Base-by-base conservation (phyloP, 2,888 invertebrate genomes). In the Cryptosula pallasiana region DNA sequence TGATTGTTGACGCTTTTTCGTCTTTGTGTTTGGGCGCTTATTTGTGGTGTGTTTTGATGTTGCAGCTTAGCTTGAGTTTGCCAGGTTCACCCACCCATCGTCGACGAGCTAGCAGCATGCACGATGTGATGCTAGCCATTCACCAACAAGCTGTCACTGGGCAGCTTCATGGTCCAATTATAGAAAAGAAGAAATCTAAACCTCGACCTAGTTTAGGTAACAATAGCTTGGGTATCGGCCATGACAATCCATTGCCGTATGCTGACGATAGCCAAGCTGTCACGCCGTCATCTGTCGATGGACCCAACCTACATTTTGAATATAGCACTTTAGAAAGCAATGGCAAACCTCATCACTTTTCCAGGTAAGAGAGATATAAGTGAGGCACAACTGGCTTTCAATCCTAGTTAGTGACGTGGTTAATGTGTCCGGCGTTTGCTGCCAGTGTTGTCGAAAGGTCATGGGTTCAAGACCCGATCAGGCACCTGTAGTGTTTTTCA, bases 261-360 rank as follows among this genome's bases (percentile, higher is more conserved):
- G 96, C 95, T 73, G 97, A 97, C 85, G 97, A 96, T 87, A 95
- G 95, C 76, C 94, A 94, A 83, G 96, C 95, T 77, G 96, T 95
- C 74, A 97, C 96, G 75, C 97, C 97, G 72, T 94, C 95, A 92
- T 95, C 95, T 76, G 96, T 96, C 87, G 96, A 96, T 70, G 45
- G 70, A 29, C 45, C 35, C 5, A 35, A 20, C 23, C 25, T 70
- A 25, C 3, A n/a, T 9, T 36, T 54, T 36, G 70, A 54, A 5
- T 54, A 29, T 23, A 54, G 32, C 23, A 23, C n/a, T 13, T 36
- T 29, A 5, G 45, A 36, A 9, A n/a, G 27, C 45, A 29, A 70
- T 63, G 63, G 32, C 20, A 23, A 57, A 16, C 29, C 63, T 13
- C 25, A 13, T 57, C 63, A 63, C 32, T 63, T 63, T 63, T 57